phyloP scores from a whole-genome alignment of 2,888 invertebrate species.

The Leptinotarsa peninsularis region DNA sequence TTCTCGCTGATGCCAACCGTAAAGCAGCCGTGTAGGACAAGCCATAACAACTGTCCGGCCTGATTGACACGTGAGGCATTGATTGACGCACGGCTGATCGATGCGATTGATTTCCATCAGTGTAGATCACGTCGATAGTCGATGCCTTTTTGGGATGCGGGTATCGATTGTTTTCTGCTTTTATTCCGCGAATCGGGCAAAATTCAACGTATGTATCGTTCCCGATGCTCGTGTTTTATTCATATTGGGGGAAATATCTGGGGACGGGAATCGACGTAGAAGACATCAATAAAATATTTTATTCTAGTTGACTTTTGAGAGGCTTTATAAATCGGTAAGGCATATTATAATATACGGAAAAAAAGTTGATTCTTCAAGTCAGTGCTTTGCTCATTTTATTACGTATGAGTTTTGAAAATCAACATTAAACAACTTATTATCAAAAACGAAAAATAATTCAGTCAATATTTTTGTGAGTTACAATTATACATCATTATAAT shows the following conservation, averaged over 20 bases:
- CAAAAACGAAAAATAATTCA: no score
- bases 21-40: conserved; percentile 65
- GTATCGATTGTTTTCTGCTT: conserved; percentile 53
- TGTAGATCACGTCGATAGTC: conserved; percentile 65
- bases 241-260: conserved; percentile 23
- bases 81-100: conserved; percentile 65
- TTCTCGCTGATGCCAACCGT: conserved; percentile 50
- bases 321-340: background rate
- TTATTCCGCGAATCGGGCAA: conserved; percentile 41
- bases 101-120: conserved; percentile 67
- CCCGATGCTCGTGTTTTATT: conserved; percentile 35
- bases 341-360: background rate
- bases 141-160: conserved; percentile 57
- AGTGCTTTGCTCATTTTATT: no score
- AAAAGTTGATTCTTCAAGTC: no score
- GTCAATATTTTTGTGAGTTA: no score
- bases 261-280: background rate
- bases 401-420: no score
- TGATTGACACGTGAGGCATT: conserved; percentile 68
- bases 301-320: conserved; percentile 11
- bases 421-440: no score
- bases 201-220: conserved; percentile 32
- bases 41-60: conserved; percentile 48
- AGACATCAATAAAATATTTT: conserved; percentile 28
- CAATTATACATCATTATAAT: no score